Percentiles rank a stretch among this genome's conserved stretches.
These are phyloP conservation scores for Diabrotica virgifera DNA, from an alignment of 1,140 invertebrate species.

Conservation along the genomic window DNA sequence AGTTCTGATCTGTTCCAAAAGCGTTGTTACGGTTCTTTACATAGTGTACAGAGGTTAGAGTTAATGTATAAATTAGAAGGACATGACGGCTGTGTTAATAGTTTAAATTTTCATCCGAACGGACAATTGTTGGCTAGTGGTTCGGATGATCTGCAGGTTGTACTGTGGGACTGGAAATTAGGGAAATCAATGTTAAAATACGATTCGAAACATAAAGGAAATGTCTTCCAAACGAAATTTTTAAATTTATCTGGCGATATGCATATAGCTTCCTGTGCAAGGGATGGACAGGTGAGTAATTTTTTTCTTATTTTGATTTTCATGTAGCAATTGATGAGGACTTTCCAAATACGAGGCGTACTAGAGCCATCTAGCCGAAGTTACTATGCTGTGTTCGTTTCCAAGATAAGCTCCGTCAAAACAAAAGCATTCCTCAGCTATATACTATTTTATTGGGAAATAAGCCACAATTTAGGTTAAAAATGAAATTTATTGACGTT, in stretches of 20 bases:
- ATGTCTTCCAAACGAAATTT: constrained; percentile 86
- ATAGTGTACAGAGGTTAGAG: constrained; percentile 78
- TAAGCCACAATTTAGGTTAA: no score
- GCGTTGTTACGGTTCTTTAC: constrained; percentile 76
- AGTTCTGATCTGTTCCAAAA: constrained; percentile 62
- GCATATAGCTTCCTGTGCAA: constrained; percentile 81
- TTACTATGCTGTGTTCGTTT: no score
- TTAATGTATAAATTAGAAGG: constrained; percentile 73
- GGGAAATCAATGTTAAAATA: constrained; percentile 64
- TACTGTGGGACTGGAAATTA: constrained; percentile 88
- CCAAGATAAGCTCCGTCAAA: no score
- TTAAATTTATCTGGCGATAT: constrained; percentile 65
- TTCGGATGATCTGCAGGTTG: constrained; percentile 82
- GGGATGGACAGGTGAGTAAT: constrained; percentile 78
- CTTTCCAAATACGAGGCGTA: no score
- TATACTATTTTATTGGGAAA: no score
- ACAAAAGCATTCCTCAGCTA: no score
- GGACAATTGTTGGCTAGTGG: constrained; percentile 77
- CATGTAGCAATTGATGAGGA: no score
- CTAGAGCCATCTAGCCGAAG: no score
- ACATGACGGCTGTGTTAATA: constrained; percentile 90
- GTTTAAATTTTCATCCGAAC: constrained; percentile 82
- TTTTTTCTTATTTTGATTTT: no score
- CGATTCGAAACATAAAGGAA: constrained; percentile 77
- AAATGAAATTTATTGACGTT: no score